Evolutionary conservation across 2,888 invertebrate species (phyloP).

Genomic region (Scotopteryx bipunctaria): DNA sequence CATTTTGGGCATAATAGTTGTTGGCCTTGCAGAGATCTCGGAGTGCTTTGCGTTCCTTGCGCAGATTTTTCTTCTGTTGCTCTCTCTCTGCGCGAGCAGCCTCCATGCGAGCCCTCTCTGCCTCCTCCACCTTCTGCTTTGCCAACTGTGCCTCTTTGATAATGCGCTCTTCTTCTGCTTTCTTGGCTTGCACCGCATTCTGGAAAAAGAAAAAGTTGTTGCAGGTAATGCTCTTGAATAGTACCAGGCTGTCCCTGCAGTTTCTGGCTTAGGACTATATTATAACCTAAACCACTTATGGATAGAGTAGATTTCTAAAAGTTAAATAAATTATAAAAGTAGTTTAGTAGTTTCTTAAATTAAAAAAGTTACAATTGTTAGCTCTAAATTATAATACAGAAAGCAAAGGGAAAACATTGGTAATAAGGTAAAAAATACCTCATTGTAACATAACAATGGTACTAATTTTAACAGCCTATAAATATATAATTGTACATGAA

Average conservation of each 20-base stretch:
- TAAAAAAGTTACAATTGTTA: too few species aligned
- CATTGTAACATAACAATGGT: too few species aligned
- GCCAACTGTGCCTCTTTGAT: conserved; percentile 88
- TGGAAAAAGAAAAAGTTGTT: conserved; percentile 48
- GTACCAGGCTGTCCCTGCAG: too few species aligned
- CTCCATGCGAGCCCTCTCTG: conserved; percentile 91
- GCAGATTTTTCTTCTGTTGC: conserved; percentile 91
- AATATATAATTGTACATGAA: neutral
- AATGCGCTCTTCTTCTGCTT: conserved; percentile 92
- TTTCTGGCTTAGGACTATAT: too few species aligned
- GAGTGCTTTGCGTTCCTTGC: conserved; percentile 92
- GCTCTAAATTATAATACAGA: too few species aligned
- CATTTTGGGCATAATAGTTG: conserved; percentile 89
- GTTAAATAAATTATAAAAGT: too few species aligned
- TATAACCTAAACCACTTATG: too few species aligned
- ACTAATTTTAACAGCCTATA: too few species aligned
- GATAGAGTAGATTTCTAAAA: too few species aligned
- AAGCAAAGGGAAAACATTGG: neutral
- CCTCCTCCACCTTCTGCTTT: conserved; percentile 90
- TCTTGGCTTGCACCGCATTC: conserved; percentile 91
- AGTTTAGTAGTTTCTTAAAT: too few species aligned
- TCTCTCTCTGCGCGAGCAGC: conserved; percentile 93
- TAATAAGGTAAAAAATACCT: neutral
- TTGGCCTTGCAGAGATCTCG: conserved; percentile 91
- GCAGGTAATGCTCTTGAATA: too few species aligned